These are phyloP conservation scores for Drosophila vallismaia DNA, from an alignment of 2,888 invertebrate genomes.

Conservation along the genomic window DNA sequence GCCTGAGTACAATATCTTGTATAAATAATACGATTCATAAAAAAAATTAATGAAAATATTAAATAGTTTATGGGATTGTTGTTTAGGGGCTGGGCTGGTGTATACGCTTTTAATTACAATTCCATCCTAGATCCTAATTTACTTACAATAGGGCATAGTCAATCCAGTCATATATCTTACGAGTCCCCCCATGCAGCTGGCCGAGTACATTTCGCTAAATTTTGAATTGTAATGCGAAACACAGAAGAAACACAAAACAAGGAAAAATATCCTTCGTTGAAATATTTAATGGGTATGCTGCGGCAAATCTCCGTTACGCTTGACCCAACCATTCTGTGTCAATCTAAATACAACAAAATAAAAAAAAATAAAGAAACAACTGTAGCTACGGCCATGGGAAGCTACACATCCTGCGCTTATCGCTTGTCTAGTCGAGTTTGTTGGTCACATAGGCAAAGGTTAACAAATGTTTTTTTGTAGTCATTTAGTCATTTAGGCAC, in stretches of 20 bases:
- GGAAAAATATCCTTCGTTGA: neutral
- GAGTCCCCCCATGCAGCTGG: constrained; percentile 11
- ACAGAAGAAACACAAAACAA: constrained; percentile 18
- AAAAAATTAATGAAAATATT: too few species aligned
- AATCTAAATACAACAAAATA: constrained; percentile 6
- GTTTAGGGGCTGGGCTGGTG: constrained; percentile 8
- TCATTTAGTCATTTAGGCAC: constrained; percentile 37
- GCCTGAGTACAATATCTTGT: constrained; percentile 41
- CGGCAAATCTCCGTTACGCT: neutral
- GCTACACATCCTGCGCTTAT: constrained; percentile 1
- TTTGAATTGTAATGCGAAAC: neutral
- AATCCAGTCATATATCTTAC: constrained; percentile 4
- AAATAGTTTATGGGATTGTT: too few species aligned
- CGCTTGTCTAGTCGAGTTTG: constrained; percentile 6
- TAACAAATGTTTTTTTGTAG: constrained; percentile 33
- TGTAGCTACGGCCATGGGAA: constrained; percentile 18
- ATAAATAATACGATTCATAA: neutral
- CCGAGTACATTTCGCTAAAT: constrained; percentile 18
- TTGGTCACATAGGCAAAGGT: constrained; percentile 13
- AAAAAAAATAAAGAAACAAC: neutral
- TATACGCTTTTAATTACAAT: constrained; percentile 20
- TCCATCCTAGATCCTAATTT: constrained; percentile 22
- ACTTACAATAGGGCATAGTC: constrained; percentile 9
- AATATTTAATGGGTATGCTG: neutral
- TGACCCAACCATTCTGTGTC: constrained; percentile 10